Evolutionary conservation across 2,797 vertebrate species (phyloP), one percentile per base, ranked within the genome.

Genomic region (Rhynchonycteris naso): DNA sequence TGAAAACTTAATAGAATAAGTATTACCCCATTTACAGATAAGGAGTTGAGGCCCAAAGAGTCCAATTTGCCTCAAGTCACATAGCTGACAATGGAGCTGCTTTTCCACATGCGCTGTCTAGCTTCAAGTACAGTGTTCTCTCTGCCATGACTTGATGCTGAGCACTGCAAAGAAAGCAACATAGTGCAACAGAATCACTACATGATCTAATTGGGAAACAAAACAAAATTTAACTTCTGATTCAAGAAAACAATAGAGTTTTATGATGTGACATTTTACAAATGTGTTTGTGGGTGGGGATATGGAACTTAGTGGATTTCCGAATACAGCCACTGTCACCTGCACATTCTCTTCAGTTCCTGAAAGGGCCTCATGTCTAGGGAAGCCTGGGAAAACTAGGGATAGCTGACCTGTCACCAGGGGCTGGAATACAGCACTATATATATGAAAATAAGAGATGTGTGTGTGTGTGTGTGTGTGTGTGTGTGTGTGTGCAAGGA

Each of bases 161-260:
- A 86, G 26, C 21, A 69, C 79, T 54, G 18, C 59, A 35, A 92
- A 68, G 26, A 69, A 75, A 66, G 65, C 26, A 68, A 47, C 81
- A 65, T 61, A 7, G 5, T 12, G 5, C 12, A 87, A 56, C 47
- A 59, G 63, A 65, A 35, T 71, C 30, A 65, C 26, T 30, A 26
- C 28, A 33, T 18, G 43, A n/a, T 47, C 38, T 72, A 50, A 90
- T 4, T 78, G 50, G 5, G 9, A 91, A 85, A 90, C 33, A 92
- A 83, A 92, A 91, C 43, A 88, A 88, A 81, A 86, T 5, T 38
- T 88, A 90, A 90, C 56, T 52, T 43, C 63, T 58, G 13, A 74
- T 28, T 43, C 12, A 75, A 88, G 22, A 85, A 80, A 84, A 66
- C 28, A 72, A 76, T 71, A 78, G 52, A 74, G 24, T 52, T 76